phyloP scores from a whole-genome alignment of 2,888 invertebrate genomes.

The Alviniconcha strummeri region DNA sequence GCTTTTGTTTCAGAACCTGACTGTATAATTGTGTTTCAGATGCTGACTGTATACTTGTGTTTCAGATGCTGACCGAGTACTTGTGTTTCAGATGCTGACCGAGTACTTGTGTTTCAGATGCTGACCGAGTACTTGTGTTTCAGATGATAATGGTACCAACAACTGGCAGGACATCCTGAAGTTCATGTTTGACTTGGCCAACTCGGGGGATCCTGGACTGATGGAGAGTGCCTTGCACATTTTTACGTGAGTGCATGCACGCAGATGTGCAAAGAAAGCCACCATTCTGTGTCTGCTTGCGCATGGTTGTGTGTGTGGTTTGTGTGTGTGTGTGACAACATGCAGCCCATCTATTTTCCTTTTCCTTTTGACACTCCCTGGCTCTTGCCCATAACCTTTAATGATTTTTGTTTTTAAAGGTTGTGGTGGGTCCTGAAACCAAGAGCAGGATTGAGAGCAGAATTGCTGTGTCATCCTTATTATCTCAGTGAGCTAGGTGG shows the following conservation, averaged over 20 bases:
- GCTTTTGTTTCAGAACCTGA: no score
- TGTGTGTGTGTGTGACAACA: neutral
- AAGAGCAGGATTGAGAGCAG: neutral
- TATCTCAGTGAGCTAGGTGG: no score
- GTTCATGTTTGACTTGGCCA: slow-evolving; percentile 95
- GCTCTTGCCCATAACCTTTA: no score
- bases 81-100: no score
- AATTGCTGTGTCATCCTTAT: neutral
- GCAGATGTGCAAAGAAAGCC: neutral
- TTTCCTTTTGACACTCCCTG: no score
- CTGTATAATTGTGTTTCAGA: no score
- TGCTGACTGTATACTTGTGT: no score
- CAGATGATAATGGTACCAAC: slow-evolving; percentile 95
- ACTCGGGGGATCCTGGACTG: slow-evolving; percentile 85
- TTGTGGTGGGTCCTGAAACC: neutral
- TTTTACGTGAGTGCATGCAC: slow-evolving; percentile 83
- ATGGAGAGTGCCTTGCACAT: slow-evolving; percentile 96
- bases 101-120: no score
- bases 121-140: slow-evolving; percentile 29
- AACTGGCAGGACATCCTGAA: slow-evolving; percentile 95
- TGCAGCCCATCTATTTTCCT: neutral
- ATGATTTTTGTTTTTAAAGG: no score
- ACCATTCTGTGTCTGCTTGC: neutral
- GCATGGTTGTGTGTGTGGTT: no score
- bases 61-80: no score